Evolutionary conservation across 2,888 invertebrate species (phyloP).

Genomic region (Conistra vaccinii): DNA sequence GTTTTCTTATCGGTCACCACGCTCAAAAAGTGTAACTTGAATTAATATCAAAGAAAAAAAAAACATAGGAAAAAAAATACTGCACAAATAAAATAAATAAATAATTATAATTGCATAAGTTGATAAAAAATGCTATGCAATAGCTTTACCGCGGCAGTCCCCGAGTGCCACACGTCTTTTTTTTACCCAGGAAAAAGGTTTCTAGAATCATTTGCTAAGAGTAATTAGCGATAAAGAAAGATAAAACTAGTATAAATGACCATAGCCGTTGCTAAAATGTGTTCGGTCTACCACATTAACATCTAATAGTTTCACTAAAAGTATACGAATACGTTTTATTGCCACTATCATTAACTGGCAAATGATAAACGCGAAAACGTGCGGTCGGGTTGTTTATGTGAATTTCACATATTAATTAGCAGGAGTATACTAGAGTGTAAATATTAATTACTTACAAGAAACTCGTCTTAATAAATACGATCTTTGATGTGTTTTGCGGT

Average conservation of each 20-base stretch:
- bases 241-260: conserved; percentile 35
- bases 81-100: no score
- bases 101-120: no score
- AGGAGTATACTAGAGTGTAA: conserved; percentile 2
- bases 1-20: no score
- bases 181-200: not conserved
- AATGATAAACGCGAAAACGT: not conserved
- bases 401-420: conserved; percentile 12
- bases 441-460: conserved; percentile 22
- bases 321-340: conserved; percentile 16
- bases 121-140: no score
- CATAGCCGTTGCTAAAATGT: conserved; percentile 26
- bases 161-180: no score
- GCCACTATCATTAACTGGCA: conserved; percentile 23
- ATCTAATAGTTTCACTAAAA: conserved; percentile 25
- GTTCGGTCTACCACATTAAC: conserved; percentile 16
- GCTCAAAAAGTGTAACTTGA: no score
- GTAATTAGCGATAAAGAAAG: conserved; percentile 35
- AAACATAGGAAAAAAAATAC: no score
- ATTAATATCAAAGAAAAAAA: no score
- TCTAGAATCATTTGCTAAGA: conserved; percentile 22
- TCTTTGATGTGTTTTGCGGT: conserved; percentile 34
- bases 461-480: conserved; percentile 6
- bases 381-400: not conserved
- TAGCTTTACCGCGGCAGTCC: no score